Base-by-base conservation (phyloP, 2,113 vertebrate genomes). In the Sinocyclocheilus anshuiensis region DNA sequence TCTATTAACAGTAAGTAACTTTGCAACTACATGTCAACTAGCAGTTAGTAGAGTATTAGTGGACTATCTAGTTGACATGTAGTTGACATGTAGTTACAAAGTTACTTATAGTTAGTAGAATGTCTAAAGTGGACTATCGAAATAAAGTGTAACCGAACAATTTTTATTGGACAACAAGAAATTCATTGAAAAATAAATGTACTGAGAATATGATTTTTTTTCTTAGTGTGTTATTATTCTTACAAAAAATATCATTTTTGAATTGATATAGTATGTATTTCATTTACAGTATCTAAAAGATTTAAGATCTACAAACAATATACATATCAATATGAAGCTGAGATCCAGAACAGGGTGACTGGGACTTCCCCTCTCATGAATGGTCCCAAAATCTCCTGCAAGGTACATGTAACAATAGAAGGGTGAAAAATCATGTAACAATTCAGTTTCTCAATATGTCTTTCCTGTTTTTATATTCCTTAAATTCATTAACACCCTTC, bases 291-390 rank as follows among this genome's bases (percentile, higher is more conserved):
- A 77, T 88, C 93, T 83, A 94, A 93, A 33, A 94, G 95, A 88
- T 98, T 97, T 91, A 98, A 96, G 85, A 93, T 90, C 80, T 87
- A 95, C 57, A 95, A 92, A 89, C 98, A 96, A 83, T 99, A 99
- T 13, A 4, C 93, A 6, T 99, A 98, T 89, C 93, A 42, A 83
- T 99, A 99, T 81, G 96, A 95, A 88, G 95, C 96, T 3, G 96
- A 96, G 90, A 96, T 94, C 26, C 92, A 93, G 77, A 98, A 94
- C 16, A 94, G 95, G 0, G 92, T 96, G 74, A 86, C 89, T 0
- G 96, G 96, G 26, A 94, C 95, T 3, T 74, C 95, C 33, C 94
- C 95, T 78, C 94, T 96, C 18, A 94, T 88, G 78, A 97, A 96
- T 0, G 94, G 96, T 48, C 96, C 95, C 55, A 97, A 92, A 90